Evolutionary conservation across 2,113 vertebrate genomes (phyloP).

Genomic region (Antechinus stuartii): DNA sequence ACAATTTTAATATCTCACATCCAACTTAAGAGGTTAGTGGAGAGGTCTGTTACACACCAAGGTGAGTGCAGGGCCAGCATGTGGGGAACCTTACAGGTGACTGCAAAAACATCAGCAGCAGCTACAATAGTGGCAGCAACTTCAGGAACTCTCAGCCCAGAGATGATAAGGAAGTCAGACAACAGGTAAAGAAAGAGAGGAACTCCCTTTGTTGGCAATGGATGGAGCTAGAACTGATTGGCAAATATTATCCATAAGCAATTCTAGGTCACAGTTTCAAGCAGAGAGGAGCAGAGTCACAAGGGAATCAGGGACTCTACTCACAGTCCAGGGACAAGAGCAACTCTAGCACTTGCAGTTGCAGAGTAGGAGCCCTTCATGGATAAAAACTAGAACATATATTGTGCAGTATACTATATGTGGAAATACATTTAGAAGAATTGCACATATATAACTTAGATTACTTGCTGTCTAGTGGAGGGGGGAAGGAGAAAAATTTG

Average conservation of each 20-base stretch:
- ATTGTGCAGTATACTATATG: not conserved
- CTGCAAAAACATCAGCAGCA: not conserved
- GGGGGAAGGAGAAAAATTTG: no score
- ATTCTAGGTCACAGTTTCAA: not conserved
- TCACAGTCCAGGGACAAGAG: not conserved
- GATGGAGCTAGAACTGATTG: not conserved
- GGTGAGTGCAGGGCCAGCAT: not conserved
- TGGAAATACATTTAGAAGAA: no score
- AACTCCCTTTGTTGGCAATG: not conserved
- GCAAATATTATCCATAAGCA: not conserved
- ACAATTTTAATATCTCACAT: not conserved
- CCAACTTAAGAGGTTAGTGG: not conserved
- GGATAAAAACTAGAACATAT: not conserved
- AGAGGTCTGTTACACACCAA: not conserved
- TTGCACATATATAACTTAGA: no score
- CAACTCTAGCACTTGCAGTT: not conserved
- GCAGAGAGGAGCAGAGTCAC: no score
- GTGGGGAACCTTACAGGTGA: not conserved
- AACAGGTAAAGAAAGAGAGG: not conserved
- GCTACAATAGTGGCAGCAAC: no score
- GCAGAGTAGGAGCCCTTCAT: not conserved
- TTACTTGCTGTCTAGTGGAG: no score
- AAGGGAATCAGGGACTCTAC: no score
- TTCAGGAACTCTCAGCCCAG: not conserved
- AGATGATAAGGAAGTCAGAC: not conserved